Percentiles rank a stretch among this genome's conserved stretches.
Evolutionary conservation across 2,113 vertebrate genomes (phyloP).

Genomic region (Erythrocercus mccallii): DNA sequence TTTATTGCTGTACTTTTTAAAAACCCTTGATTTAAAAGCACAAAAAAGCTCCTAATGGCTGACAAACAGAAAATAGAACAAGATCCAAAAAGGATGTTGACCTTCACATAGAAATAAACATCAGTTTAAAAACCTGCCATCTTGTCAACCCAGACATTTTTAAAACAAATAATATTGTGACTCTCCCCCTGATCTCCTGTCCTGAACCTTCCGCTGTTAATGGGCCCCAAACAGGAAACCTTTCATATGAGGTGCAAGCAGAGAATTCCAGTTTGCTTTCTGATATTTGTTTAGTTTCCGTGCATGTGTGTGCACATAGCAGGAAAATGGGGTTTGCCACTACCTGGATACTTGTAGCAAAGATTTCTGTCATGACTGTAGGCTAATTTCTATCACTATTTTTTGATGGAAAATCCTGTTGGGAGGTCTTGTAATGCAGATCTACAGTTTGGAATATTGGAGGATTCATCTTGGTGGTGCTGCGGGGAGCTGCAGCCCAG

Average conservation of each 20-base stretch:
- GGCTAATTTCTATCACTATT: background rate
- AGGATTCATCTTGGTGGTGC: background rate
- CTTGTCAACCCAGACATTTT: conserved; percentile 16
- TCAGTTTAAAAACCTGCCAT: background rate
- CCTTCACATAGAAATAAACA: background rate
- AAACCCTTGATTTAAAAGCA: background rate
- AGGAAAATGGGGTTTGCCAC: background rate
- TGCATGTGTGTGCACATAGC: background rate
- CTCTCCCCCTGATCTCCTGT: background rate
- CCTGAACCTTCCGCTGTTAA: background rate
- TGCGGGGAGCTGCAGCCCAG: background rate
- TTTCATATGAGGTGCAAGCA: background rate
- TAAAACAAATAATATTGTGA: conserved; percentile 9
- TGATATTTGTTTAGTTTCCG: background rate
- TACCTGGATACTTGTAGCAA: background rate
- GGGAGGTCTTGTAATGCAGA: background rate
- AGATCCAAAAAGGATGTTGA: conserved; percentile 5
- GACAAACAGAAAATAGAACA: background rate
- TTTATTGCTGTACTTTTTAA: background rate
- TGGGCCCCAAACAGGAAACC: background rate
- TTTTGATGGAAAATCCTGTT: background rate
- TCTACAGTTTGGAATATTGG: background rate
- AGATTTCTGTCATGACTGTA: background rate
- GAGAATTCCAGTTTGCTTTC: background rate
- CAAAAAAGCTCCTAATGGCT: background rate